Conservation (phyloP, 2,797 vertebrate genomes). For the Agapornis canus region DNA sequence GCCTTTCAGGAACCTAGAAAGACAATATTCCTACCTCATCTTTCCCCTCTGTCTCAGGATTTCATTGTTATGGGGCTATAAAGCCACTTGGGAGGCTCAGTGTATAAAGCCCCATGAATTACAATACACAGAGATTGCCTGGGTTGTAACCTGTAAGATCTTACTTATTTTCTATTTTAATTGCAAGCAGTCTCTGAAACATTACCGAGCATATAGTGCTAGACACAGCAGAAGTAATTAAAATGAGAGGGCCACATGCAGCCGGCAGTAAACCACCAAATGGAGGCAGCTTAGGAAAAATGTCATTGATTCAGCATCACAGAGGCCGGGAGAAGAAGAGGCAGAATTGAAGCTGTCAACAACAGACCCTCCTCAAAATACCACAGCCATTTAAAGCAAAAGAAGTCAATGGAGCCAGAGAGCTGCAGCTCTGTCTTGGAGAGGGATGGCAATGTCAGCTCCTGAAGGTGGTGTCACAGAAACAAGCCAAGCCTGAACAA, state of each 20-base stretch:
- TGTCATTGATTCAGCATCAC: conserved; percentile 68
- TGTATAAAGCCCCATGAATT: background rate
- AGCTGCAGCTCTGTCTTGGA: background rate
- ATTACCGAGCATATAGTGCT: conserved; percentile 69
- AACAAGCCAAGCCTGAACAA: background rate
- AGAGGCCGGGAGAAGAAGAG: conserved; percentile 13
- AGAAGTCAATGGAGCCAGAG: background rate
- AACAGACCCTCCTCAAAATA: background rate
- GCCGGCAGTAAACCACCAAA: conserved; percentile 71
- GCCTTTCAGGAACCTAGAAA: background rate
- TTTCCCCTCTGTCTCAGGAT: background rate
- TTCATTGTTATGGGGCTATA: background rate
- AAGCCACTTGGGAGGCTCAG: conserved; percentile 48
- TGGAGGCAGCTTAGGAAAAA: conserved; percentile 67
- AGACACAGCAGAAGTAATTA: conserved; percentile 77
- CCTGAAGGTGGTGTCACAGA: background rate
- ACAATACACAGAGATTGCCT: background rate
- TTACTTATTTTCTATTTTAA: conserved; percentile 76
- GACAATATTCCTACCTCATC: background rate
- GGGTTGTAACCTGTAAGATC: conserved; percentile 64
- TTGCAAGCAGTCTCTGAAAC: conserved; percentile 73
- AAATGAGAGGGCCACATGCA: conserved; percentile 71
- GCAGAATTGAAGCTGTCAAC: background rate
- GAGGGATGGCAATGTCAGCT: background rate
- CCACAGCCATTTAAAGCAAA: background rate